Evolutionary conservation across 2,113 vertebrate species (phyloP).

Genomic region (Cinclus cinclus): DNA sequence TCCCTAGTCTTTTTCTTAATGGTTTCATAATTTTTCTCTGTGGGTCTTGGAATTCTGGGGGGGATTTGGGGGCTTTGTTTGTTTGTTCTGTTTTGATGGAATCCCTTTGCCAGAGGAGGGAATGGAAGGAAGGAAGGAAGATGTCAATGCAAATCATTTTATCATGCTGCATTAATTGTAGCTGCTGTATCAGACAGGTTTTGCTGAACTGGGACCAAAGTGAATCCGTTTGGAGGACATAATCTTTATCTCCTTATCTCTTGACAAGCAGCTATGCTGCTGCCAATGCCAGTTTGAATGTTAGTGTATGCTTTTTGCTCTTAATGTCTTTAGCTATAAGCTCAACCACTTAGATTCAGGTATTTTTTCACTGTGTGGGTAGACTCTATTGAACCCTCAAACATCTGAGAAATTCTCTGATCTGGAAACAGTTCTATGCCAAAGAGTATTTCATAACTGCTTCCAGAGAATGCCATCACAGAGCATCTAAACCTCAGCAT

Average conservation of each 20-base stretch:
- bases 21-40: not conserved
- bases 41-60: not conserved
- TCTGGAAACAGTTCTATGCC: not conserved
- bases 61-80: not conserved
- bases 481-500: not conserved
- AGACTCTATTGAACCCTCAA: not conserved
- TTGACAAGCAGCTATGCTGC: not conserved
- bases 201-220: not conserved
- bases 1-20: not conserved
- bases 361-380: not conserved
- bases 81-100: not conserved
- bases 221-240: not conserved
- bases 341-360: not conserved
- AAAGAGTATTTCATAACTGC: not conserved
- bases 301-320: not conserved
- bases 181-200: not conserved
- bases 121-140: not conserved
- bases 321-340: not conserved
- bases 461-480: not conserved
- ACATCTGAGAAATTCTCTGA: not conserved
- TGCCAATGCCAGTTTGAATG: not conserved
- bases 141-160: not conserved
- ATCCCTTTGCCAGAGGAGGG: not conserved
- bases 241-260: not conserved
- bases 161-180: not conserved